Base-by-base conservation (phyloP, 2,888 invertebrate species). In the Leptura quadrifasciata region DNA sequence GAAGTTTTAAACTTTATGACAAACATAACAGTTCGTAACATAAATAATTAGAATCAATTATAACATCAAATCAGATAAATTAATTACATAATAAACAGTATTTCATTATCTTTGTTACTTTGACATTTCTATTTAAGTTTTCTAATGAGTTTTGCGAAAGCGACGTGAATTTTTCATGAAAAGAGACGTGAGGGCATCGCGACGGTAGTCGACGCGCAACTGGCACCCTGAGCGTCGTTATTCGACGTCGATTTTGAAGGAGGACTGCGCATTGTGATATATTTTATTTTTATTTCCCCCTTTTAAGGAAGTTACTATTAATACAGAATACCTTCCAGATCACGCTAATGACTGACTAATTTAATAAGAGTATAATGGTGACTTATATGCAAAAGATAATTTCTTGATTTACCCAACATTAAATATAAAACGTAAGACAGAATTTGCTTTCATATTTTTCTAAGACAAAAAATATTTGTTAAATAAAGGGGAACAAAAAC, bases 151-250 rank as follows among this genome's bases (percentile, higher is more conserved):
- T 57, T 58, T 17, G 60, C 67, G 55, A 61, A 58, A 63, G 54
- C 47, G 72, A 61, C 75, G 77, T 58, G 52, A 57, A 35, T 58
- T 47, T 79, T 80, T 75, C 64, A 61, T 69, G 69, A 52, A 72
- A 61, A 70, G 63, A 52, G 65, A 79, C 75, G 76, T 80, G 79
- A 60, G 68, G 78, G 83, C 83, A 78, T 80, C 83, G 84, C 81
- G 84, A 80, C 83, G 84, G 75, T 78, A 73, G 83, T 76, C 84
- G 82, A 80, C 84, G 86, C 84, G 84, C 85, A 84, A 86, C 86
- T 86, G 83, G 81, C 82, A 64, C 76, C 74, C 72, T 73, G 77
- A 73, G 77, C 82, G 80, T 74, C 78, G 73, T 63, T 57, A 57
- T 54, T 57, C 55, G 55, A 57, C 65, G 57, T 72, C 64, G 57